Base-by-base conservation (phyloP, 2,113 vertebrate genomes). In the Scomber scombrus region DNA sequence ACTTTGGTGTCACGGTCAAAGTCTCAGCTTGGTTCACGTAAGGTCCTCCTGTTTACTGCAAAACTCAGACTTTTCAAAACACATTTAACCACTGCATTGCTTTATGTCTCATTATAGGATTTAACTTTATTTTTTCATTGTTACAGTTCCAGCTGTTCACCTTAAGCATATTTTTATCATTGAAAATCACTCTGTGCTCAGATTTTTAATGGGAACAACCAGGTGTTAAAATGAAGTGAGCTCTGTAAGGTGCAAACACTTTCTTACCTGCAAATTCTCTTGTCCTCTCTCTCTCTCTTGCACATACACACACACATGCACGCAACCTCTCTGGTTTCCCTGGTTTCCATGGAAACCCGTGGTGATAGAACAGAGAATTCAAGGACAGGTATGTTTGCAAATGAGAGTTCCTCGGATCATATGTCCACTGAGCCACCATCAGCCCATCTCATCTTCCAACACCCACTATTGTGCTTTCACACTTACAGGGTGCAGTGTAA, bases 381-480 rank as follows among this genome's bases (percentile, higher is more conserved):
- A 94, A 94, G 94, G 93, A 93, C 92, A 93, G 93, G 91, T 93
- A 89, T 91, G 91, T 92, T 90, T 89, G 89, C 90, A 91, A 93
- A 91, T 90, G 82, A 92, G 82, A 84, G 65, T 73, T 86, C 79
- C 77, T 84, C 23, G 18, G 74, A 85, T 87, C 77, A 66, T 75
- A 47, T 78, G 80, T 89, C 82, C 81, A 72, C 72, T 11, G 55
- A 75, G 78, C 51, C 64, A 16, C 70, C 60, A 70, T 63, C 72
- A 60, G 26, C 65, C 68, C n/a, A 49, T 79, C 56, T 87, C 71
- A 52, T 65, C 52, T 31, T 70, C 57, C 80, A 56, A 50, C 50
- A 55, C 65, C 11, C 21, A 9, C 18, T 68, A 40, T 31, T 18
- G 16, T 75, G 49, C 47, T 72, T 57, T 4, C 26, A 43, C 13